Evolutionary conservation across 2,797 vertebrate species (phyloP).

Genomic region (Sebastes iracundus): DNA sequence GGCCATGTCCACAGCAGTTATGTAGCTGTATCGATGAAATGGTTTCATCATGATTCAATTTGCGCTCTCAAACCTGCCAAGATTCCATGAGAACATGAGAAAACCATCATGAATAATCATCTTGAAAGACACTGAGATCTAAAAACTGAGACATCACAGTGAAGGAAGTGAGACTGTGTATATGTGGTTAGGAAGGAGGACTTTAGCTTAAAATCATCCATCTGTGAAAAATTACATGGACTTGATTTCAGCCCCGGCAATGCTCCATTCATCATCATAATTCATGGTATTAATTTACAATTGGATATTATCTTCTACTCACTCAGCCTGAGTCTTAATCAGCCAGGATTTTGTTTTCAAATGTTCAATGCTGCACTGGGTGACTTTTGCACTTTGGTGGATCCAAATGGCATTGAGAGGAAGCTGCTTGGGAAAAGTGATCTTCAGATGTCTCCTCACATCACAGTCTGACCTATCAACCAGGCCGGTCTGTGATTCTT

Average conservation of each 20-base stretch:
- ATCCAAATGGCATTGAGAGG: not conserved
- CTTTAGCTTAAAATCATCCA: conserved; percentile 48
- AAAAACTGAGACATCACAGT: conserved; percentile 28
- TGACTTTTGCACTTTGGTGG: not conserved
- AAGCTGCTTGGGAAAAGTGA: not conserved
- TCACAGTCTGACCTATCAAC: not conserved
- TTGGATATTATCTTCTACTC: conserved; percentile 32
- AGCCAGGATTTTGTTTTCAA: conserved; percentile 3
- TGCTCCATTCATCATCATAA: conserved; percentile 35
- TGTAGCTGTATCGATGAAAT: conserved; percentile 18
- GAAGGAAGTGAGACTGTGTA: conserved; percentile 13
- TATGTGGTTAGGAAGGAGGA: conserved; percentile 6
- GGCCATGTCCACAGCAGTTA: conserved; percentile 16
- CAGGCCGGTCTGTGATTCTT: not conserved
- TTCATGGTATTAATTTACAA: conserved; percentile 45
- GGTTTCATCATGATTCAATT: conserved; percentile 18
- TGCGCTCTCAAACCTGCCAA: conserved; percentile 1
- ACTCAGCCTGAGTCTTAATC: conserved; percentile 19
- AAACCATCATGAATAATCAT: conserved; percentile 24
- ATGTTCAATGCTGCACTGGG: conserved; percentile 10
- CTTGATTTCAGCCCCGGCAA: conserved; percentile 42
- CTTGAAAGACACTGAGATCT: conserved; percentile 10
- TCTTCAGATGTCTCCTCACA: not conserved
- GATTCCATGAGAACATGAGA: conserved; percentile 22
- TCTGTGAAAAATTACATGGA: conserved; percentile 66